These are phyloP conservation scores for Cinclus cinclus DNA, from an alignment of 2,113 vertebrate genomes.

Conservation along the genomic window DNA sequence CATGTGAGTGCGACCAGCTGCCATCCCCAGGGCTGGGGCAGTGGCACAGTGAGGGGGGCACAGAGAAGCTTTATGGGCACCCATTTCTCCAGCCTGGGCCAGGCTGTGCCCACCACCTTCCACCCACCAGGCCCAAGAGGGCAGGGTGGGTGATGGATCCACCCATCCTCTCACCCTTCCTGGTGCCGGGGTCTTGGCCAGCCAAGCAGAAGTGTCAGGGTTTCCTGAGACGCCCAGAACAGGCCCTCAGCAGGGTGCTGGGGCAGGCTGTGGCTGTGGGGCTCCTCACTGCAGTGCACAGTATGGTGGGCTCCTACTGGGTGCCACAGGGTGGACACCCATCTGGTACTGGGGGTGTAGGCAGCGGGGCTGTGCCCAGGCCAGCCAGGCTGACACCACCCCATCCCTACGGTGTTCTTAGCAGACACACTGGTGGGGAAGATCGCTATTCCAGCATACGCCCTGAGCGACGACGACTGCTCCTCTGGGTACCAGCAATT, in stretches of 20 bases:
- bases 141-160: rapidly evolving
- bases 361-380: not conserved
- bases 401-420: constrained; percentile 40
- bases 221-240: rapidly evolving
- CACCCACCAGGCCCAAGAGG: no score
- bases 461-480: constrained; percentile 87
- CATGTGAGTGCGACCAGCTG: rapidly evolving
- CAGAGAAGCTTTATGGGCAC: not conserved
- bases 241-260: not conserved
- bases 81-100: not conserved
- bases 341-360: not conserved
- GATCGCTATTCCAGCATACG: constrained; percentile 84
- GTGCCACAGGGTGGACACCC: not conserved
- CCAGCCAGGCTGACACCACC: not conserved
- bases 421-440: constrained; percentile 86
- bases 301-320: rapidly evolving
- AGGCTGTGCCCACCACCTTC: not conserved
- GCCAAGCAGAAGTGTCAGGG: not conserved
- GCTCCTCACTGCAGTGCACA: rapidly evolving
- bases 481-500: constrained; percentile 83
- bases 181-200: not conserved
- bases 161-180: rapidly evolving
- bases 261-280: rapidly evolving
- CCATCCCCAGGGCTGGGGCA: rapidly evolving
- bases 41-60: not conserved